Percentiles rank a stretch among this genome's conserved stretches.
phyloP scores from a whole-genome alignment of 1,140 invertebrate genomes.

The Trichomalopsis sarcophagae region DNA sequence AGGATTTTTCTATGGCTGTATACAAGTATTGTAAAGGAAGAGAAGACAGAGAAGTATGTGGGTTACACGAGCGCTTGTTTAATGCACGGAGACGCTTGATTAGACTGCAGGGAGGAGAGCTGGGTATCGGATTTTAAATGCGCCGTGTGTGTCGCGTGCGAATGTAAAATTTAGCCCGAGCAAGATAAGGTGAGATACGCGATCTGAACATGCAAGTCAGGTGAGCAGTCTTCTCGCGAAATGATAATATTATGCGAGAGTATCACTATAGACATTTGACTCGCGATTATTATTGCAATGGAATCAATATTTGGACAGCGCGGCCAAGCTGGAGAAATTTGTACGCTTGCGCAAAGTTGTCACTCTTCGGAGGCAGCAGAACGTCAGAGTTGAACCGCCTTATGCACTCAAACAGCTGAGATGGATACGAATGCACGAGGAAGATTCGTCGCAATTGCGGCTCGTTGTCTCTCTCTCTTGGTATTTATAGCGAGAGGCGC shows the following conservation, averaged over 20 bases:
- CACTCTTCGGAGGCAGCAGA: not conserved
- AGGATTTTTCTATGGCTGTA: no score
- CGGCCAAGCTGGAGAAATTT: not conserved
- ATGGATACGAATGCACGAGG: not conserved
- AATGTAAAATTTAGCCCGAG: constrained; percentile 21
- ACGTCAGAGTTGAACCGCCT: not conserved
- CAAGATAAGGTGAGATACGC: constrained; percentile 10
- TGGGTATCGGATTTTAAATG: not conserved
- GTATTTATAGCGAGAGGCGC: constrained; percentile 28
- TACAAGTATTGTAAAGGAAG: no score
- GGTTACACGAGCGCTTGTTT: no score
- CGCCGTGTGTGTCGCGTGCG: not conserved
- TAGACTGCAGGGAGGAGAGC: no score
- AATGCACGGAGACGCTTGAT: no score
- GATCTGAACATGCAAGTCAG: not conserved
- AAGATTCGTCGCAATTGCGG: constrained; percentile 34
- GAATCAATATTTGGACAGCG: constrained; percentile 9
- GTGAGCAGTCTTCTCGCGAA: not conserved
- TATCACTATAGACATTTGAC: not conserved
- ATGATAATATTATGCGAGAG: constrained; percentile 7
- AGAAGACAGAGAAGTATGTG: no score
- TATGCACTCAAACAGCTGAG: not conserved
- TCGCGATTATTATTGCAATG: not conserved
- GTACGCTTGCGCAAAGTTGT: not conserved
- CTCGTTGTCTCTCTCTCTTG: not conserved